These are phyloP conservation scores for Dynastes grantii DNA, from an alignment of 2,888 invertebrate genomes.

Conservation along the genomic window DNA sequence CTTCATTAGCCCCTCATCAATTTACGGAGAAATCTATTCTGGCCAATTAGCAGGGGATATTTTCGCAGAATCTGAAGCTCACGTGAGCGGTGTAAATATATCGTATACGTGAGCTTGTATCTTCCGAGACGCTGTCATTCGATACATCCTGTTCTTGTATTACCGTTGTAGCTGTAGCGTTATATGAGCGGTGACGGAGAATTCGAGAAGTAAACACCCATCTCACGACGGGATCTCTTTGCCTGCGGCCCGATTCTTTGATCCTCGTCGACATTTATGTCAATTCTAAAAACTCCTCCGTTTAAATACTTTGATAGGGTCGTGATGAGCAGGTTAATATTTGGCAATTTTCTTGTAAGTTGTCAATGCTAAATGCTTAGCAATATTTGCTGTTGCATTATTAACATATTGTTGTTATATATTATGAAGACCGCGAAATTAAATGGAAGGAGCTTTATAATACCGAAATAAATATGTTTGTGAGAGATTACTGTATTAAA, in stretches of 20 bases:
- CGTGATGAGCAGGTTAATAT: neutral
- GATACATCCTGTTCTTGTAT: slow-evolving; percentile 57
- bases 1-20: slow-evolving; percentile 22
- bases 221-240: slow-evolving; percentile 47
- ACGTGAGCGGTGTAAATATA: slow-evolving; percentile 42
- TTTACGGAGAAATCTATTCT: slow-evolving; percentile 23
- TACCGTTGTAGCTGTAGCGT: slow-evolving; percentile 55
- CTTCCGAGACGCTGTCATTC: slow-evolving; percentile 49
- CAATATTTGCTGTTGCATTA: too few relatives aligned
- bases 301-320: slow-evolving; percentile 30
- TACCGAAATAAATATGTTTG: too few relatives aligned
- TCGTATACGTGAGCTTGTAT: slow-evolving; percentile 18
- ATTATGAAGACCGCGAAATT: too few relatives aligned
- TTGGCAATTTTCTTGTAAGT: neutral
- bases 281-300: slow-evolving; percentile 33
- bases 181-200: slow-evolving; percentile 54
- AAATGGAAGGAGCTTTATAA: too few relatives aligned
- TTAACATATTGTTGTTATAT: too few relatives aligned
- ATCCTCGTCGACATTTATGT: slow-evolving; percentile 42
- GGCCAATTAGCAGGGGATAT: slow-evolving; percentile 31
- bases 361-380: neutral
- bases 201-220: slow-evolving; percentile 51
- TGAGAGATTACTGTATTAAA: too few relatives aligned
- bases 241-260: slow-evolving; percentile 46
- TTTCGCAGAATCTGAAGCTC: slow-evolving; percentile 30